Evolutionary conservation across 2,797 vertebrate genomes (phyloP), one percentile per base, ranked within the genome.

Genomic region (Acanthurus lineatus): DNA sequence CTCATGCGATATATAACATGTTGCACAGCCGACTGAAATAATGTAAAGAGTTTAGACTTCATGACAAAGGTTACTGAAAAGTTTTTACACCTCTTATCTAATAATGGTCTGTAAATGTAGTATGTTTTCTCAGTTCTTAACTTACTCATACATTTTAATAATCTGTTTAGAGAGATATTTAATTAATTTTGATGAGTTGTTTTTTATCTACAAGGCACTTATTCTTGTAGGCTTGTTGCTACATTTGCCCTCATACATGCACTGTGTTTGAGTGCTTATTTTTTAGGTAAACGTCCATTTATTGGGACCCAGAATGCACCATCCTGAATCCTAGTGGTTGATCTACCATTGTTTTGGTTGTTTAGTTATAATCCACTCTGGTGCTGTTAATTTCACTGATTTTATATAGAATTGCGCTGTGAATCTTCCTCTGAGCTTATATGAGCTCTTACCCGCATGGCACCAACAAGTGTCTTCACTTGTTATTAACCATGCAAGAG

Each of bases 381-480:
- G 25, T 32, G 28, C 66, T 40, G 8, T 35, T 49, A 2, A 17
- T 52, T 5, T 51, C 38, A 40, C 22, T 51, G n/a, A 35, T 20
- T 25, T 70, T 9, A 48, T 4, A 20, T 0, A 47, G 28, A 20
- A 35, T 35, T 7, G 35, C 38, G 17, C 40, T 69, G n/a, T 52
- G 17, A 48, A 16, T 60, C 20, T 48, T 49, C 5, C 44, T 63
- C 56, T 62, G 70, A 51, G 25, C 59, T 32, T 20, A 69, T 40
- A n/a, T 45, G 9, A 77, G 47, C 63, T 73, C 60, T 70, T 20
- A 63, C 38, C 57, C 64, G 67, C 12, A 58, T 76, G 76, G 40
- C 49, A 73, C 32, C 47, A 49, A 17, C 42, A 14, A 35, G 1
- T 3, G 6, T 70, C 62, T 69, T 28, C 11, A 32, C 14, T 38